Base-by-base conservation (phyloP, 2,113 vertebrate species). In the Rhinichthys klamathensis region DNA sequence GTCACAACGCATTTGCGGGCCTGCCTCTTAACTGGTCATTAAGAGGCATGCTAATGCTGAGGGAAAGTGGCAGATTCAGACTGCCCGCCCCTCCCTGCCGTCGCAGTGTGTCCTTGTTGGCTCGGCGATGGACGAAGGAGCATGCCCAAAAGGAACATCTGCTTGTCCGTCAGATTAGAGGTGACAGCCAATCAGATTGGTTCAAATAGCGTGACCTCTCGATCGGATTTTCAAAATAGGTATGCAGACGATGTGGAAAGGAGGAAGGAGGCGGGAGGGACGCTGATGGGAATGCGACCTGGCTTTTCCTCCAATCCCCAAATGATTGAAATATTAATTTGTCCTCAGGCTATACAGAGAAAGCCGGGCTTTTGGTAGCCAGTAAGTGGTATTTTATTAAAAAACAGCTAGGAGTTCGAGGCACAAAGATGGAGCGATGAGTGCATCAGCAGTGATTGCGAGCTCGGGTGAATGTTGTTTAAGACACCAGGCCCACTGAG, bases 11-110 rank as follows among this genome's bases (percentile, higher is more conserved):
- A 98, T 99, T 98, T 98, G 96, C 90, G 89, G 92, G 94, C 91
- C 96, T 97, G 97, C 96, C 96, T 96, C 96, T 96, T 98, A 97
- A 96, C 95, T 95, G 93, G 97, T 97, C 97, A 98, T 98, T 98
- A 98, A 96, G 95, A 95, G 95, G 95, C 94, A 96, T 95, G 96
- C 96, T 97, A 98, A 98, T 95, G 96, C 95, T 98, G 97, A 99
- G 95, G 95, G 94, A 96, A 96, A 96, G 96, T 98, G 97, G 97
- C 97, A 99, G 97, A 92, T 97, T 95, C 93, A 95, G 95, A 96
- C 95, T 89, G 90, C 92, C 92, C 87, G 92, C 91, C 91, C 91
- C 95, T 94, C 91, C 94, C 93, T 90, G 25, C 91, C 61, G 78
- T 89, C 93, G 90, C 93, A 92, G 92, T 32, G 83, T 85, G 93